Conservation (phyloP, 2,797 vertebrate species). For the Catostomus latipinnis region DNA sequence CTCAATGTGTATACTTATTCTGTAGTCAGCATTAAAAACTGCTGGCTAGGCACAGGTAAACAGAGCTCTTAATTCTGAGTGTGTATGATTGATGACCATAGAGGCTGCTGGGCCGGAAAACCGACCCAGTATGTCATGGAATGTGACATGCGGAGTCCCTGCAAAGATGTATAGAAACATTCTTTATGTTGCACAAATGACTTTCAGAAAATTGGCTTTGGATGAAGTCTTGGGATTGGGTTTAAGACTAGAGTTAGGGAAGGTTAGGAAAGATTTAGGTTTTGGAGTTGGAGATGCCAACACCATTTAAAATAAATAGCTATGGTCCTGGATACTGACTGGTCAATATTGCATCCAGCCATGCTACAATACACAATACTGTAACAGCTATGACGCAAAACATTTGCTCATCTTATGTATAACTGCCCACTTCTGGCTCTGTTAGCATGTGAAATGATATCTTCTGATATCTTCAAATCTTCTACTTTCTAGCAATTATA, state of each 20-base stretch:
- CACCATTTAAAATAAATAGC: too few species aligned
- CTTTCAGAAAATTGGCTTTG: not conserved
- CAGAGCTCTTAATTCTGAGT: slow-evolving; percentile 43
- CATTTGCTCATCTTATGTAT: too few species aligned
- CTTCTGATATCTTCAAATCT: too few species aligned
- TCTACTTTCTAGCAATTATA: too few species aligned
- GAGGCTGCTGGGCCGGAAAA: slow-evolving; percentile 38
- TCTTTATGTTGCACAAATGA: not conserved
- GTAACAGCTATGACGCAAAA: too few species aligned
- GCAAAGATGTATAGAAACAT: slow-evolving; percentile 19
- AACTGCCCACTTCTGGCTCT: too few species aligned
- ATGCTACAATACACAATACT: too few species aligned
- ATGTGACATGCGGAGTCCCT: slow-evolving; percentile 28
- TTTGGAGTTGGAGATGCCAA: not conserved
- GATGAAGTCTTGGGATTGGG: not conserved
- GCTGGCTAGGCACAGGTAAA: slow-evolving; percentile 55
- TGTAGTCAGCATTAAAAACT: slow-evolving; percentile 52
- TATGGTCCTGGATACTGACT: too few species aligned
- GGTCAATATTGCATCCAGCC: too few species aligned
- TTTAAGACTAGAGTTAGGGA: not conserved
- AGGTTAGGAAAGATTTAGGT: not conserved
- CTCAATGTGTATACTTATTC: slow-evolving; percentile 23
- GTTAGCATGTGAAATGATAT: too few species aligned
- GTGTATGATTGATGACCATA: slow-evolving; percentile 51
- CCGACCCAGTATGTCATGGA: slow-evolving; percentile 44